Percentiles rank a stretch among this genome's conserved stretches.
Evolutionary conservation across 2,888 invertebrate genomes (phyloP).

Genomic region (Dynastes grantii): DNA sequence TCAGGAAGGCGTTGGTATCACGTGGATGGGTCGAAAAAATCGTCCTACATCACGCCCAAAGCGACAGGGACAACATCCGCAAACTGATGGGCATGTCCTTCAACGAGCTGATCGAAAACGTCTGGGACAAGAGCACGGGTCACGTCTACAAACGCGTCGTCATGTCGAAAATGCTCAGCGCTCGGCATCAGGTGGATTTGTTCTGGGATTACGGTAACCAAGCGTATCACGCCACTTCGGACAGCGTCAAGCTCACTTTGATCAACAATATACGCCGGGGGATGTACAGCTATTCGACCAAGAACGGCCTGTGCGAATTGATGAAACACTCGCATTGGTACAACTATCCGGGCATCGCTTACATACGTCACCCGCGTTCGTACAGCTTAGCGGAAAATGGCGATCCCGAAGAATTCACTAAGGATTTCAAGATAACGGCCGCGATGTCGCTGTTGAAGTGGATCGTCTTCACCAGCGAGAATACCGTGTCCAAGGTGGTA

Average conservation of each 20-base stretch:
- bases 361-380: constrained; percentile 82
- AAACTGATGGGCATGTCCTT: constrained; percentile 59
- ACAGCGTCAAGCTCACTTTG: constrained; percentile 65
- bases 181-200: constrained; percentile 78
- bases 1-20: constrained; percentile 75
- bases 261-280: constrained; percentile 66
- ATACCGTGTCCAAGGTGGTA: constrained; percentile 65
- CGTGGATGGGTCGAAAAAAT: constrained; percentile 85
- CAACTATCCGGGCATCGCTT: constrained; percentile 71
- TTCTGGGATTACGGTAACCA: constrained; percentile 77
- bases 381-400: constrained; percentile 76
- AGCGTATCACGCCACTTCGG: constrained; percentile 63
- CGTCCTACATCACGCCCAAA: constrained; percentile 66
- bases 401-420: constrained; percentile 76
- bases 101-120: constrained; percentile 61
- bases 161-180: constrained; percentile 75
- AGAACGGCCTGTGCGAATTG: constrained; percentile 73
- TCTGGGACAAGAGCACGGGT: constrained; percentile 63
- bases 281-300: constrained; percentile 71
- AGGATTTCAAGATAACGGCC: constrained; percentile 86
- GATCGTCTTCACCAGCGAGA: constrained; percentile 66
- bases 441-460: constrained; percentile 84
- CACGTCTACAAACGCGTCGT: constrained; percentile 66
- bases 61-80: constrained; percentile 58
- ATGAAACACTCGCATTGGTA: constrained; percentile 77